Evolutionary conservation across 2,797 vertebrate genomes (phyloP).

Genomic region (Gallinago stenura): DNA sequence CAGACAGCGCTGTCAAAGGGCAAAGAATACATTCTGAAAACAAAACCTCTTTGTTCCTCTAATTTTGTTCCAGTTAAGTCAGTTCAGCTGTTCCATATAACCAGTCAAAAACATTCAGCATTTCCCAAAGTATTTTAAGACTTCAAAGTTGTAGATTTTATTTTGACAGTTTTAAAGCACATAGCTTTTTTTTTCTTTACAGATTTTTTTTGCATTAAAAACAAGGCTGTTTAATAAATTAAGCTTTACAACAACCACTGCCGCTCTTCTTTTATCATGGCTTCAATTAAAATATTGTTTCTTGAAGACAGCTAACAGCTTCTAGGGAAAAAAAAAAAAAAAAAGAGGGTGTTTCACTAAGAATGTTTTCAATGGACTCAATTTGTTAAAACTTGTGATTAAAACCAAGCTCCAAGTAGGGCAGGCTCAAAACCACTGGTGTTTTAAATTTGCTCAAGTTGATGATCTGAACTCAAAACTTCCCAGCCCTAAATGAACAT

Average conservation of each 20-base stretch:
- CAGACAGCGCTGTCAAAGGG: slow-evolving; percentile 56
- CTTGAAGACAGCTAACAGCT: slow-evolving; percentile 31
- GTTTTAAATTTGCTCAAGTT: background rate
- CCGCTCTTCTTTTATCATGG: slow-evolving; percentile 36
- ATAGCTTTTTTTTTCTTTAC: background rate
- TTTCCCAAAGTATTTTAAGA: slow-evolving; percentile 74
- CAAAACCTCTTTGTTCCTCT: slow-evolving; percentile 73
- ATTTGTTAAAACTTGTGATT: slow-evolving; percentile 38
- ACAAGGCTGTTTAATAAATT: slow-evolving; percentile 62
- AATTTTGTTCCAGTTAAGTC: slow-evolving; percentile 76
- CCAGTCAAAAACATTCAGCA: slow-evolving; percentile 62
- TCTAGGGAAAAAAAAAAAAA: background rate
- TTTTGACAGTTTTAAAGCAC: slow-evolving; percentile 57
- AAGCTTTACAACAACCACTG: slow-evolving; percentile 37
- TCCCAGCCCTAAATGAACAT: background rate
- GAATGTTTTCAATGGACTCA: slow-evolving; percentile 33
- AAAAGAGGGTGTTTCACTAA: background rate
- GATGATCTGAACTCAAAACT: background rate
- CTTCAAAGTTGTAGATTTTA: slow-evolving; percentile 69
- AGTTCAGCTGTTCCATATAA: slow-evolving; percentile 73
- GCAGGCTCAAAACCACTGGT: background rate
- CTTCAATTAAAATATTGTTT: slow-evolving; percentile 69
- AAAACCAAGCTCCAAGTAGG: slow-evolving; percentile 27
- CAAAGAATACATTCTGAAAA: slow-evolving; percentile 64
- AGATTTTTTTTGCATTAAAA: slow-evolving; percentile 50